Evolutionary conservation across 2,113 vertebrate species (phyloP).

Genomic region (Rallus limicola): DNA sequence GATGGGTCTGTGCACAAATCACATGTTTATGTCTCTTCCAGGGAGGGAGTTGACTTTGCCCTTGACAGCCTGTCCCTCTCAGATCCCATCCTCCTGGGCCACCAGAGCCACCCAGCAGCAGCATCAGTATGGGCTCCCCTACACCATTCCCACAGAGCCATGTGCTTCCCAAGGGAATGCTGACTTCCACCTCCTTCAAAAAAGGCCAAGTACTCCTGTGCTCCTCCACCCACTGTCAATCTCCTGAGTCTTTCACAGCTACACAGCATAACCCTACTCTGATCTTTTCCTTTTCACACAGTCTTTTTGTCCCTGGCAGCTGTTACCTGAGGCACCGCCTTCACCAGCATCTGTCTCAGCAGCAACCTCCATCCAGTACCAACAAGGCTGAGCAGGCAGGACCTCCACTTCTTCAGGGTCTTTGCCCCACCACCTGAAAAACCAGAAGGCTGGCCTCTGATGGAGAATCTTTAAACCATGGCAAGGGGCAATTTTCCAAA

Average conservation of each 20-base stretch:
- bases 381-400: background rate
- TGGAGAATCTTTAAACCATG: background rate
- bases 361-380: background rate
- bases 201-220: background rate
- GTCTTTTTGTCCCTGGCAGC: background rate
- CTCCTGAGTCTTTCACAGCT: background rate
- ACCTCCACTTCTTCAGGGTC: background rate
- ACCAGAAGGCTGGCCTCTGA: background rate
- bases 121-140: background rate
- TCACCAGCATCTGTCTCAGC: background rate
- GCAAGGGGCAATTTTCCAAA: background rate
- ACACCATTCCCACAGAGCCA: background rate
- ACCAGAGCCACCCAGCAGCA: background rate
- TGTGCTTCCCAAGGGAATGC: background rate
- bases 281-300: fast-evolving
- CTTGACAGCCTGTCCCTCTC: background rate
- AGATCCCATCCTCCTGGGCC: background rate
- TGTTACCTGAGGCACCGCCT: background rate
- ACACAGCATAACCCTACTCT: fast-evolving
- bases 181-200: background rate
- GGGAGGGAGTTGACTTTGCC: background rate
- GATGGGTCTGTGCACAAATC: background rate
- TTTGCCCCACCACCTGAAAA: background rate
- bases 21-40: fast-evolving
- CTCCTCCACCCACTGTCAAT: background rate